Conservation (phyloP, 1,140 invertebrate species). For the Polypedilum pembai region DNA sequence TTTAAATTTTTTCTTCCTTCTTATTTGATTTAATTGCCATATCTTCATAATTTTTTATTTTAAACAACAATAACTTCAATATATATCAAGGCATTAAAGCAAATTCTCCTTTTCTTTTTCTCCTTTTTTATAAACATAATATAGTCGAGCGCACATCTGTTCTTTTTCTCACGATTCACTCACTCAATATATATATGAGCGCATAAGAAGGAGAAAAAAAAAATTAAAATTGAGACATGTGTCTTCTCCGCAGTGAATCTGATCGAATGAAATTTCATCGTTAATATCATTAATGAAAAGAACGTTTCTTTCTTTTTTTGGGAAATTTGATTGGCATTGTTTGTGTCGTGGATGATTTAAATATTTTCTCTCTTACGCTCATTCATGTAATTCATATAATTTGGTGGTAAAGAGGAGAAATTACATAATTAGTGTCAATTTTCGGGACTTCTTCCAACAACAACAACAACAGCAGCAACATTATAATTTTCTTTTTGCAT, state of each 20-base stretch:
- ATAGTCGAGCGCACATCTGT: slow-evolving; percentile 8
- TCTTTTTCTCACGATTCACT: slow-evolving; percentile 15
- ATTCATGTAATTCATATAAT: not conserved
- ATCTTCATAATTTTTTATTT: too few species aligned
- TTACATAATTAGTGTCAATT: slow-evolving; percentile 14
- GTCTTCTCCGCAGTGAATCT: not conserved
- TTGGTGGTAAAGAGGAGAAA: not conserved
- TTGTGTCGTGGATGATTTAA: not conserved
- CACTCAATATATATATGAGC: too few species aligned
- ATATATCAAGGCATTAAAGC: not conserved
- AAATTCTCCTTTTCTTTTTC: too few species aligned
- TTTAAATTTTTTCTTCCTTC: too few species aligned
- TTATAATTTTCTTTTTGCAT: not conserved
- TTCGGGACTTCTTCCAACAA: not conserved
- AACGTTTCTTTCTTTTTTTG: not conserved
- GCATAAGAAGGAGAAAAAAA: not conserved
- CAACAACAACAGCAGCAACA: too few species aligned
- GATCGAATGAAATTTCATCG: slow-evolving; percentile 11
- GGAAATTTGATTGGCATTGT: not conserved
- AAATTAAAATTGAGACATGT: slow-evolving; percentile 24
- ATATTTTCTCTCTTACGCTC: not conserved
- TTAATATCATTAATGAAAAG: slow-evolving; percentile 12
- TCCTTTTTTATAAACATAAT: too few species aligned
- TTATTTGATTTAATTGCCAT: not conserved
- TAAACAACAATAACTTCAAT: too few species aligned